phyloP scores from a whole-genome alignment of 2,888 invertebrate genomes.

The Tanaodytes sp. region DNA sequence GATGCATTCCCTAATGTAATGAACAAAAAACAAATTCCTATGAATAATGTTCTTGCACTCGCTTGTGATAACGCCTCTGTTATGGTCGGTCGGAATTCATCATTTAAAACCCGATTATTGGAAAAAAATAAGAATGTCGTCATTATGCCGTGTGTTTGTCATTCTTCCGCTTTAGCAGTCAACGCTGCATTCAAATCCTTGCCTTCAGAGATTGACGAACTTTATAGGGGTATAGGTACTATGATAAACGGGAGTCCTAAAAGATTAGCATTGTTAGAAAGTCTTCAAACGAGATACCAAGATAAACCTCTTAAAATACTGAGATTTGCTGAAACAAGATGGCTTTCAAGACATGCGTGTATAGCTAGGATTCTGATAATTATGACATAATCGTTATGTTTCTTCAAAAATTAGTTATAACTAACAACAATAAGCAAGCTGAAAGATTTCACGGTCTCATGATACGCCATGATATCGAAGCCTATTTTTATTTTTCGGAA shows the following conservation, averaged over 20 bases:
- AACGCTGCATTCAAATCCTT: slow-evolving; percentile 5
- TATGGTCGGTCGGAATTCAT: slow-evolving; percentile 6
- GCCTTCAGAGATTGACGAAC: slow-evolving; percentile 1
- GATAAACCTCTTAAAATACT: slow-evolving; percentile 14
- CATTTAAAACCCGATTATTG: slow-evolving; percentile 12
- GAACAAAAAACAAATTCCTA: slow-evolving; percentile 18
- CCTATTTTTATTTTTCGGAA: slow-evolving; percentile 15
- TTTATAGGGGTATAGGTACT: neutral
- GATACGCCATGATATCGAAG: slow-evolving; percentile 4
- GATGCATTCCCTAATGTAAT: no score
- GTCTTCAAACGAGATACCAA: neutral
- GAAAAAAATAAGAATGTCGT: slow-evolving; percentile 2
- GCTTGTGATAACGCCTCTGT: slow-evolving; percentile 21
- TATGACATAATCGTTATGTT: neutral
- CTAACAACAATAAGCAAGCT: slow-evolving; percentile 7
- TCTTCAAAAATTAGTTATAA: neutral
- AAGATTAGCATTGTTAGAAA: neutral
- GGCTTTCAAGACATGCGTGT: slow-evolving; percentile 14
- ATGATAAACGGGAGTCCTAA: slow-evolving; percentile 20
- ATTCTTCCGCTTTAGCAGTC: slow-evolving; percentile 31
- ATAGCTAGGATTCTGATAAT: slow-evolving; percentile 9
- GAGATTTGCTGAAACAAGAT: slow-evolving; percentile 14
- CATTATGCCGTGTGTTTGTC: slow-evolving; percentile 24
- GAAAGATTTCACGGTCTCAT: neutral
- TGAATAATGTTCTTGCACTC: neutral